Percentiles rank a stretch among this genome's conserved stretches.
Conservation (phyloP, 2,797 vertebrate species). For the Margarornis squamiger region DNA sequence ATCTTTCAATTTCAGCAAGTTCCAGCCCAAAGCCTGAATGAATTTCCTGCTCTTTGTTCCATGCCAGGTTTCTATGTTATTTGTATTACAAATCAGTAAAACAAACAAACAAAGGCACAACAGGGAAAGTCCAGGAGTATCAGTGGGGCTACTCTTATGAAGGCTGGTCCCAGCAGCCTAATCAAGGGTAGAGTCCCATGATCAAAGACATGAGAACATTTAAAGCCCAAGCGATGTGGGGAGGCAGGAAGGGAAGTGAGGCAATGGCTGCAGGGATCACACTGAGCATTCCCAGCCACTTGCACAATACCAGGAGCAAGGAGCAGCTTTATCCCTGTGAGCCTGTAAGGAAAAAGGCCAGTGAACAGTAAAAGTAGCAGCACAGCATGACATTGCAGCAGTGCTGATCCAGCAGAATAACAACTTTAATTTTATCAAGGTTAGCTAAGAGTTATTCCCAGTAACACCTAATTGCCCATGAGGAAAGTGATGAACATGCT, state of each 20-base stretch:
- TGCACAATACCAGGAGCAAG: rapidly evolving
- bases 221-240: not conserved
- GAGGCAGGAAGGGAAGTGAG: not conserved
- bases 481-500: not conserved
- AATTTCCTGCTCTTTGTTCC: constrained; percentile 62
- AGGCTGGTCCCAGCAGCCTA: not conserved
- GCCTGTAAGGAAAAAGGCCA: not conserved
- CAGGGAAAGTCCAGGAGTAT: not conserved
- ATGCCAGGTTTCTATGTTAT: constrained; percentile 47
- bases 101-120: constrained; percentile 33
- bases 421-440: not conserved
- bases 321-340: not conserved
- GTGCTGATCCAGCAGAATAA: not conserved
- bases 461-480: not conserved
- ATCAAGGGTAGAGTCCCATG: not conserved
- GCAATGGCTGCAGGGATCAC: not conserved
- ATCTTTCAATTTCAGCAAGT: constrained; percentile 29
- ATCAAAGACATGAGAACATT: constrained; percentile 27
- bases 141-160: not conserved
- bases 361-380: not conserved
- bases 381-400: not conserved
- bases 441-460: not conserved
- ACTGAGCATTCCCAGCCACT: not conserved
- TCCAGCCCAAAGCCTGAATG: constrained; percentile 50
- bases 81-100: constrained; percentile 45